These are phyloP conservation scores for Hystrix cristata DNA, from an alignment of 2,113 vertebrate genomes.

Conservation along the genomic window DNA sequence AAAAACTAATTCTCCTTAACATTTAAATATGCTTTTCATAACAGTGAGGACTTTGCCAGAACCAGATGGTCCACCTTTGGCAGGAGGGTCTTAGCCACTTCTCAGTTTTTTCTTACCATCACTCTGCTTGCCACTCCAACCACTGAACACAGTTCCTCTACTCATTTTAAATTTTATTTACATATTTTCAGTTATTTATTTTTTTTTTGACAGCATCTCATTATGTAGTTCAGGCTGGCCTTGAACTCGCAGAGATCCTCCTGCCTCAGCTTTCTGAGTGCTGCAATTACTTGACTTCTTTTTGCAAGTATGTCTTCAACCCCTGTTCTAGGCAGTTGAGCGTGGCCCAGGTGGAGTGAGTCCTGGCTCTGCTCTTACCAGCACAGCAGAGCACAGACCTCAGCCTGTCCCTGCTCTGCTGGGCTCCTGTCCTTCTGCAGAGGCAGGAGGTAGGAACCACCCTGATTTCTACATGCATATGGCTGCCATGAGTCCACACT, in stretches of 20 bases:
- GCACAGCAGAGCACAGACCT: not conserved
- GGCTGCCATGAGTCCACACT: not conserved
- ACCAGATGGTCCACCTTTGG: slow-evolving; percentile 62
- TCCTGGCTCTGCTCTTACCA: not conserved
- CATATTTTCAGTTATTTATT: not conserved
- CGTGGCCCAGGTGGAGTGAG: accelerated
- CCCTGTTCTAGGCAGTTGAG: not conserved
- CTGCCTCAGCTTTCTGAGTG: not conserved
- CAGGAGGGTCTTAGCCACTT: slow-evolving; percentile 17
- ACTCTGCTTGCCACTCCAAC: not conserved
- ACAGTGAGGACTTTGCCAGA: slow-evolving; percentile 72
- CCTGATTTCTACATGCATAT: not conserved
- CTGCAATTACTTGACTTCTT: not conserved
- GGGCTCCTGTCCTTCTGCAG: not conserved
- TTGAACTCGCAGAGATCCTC: not conserved
- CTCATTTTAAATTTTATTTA: not conserved
- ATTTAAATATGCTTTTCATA: slow-evolving; percentile 78
- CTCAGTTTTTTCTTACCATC: not conserved
- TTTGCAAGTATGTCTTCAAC: not conserved
- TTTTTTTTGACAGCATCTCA: not conserved
- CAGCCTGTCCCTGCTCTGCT: not conserved
- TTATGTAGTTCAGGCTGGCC: not conserved
- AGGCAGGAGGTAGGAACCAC: not conserved
- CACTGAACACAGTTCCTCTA: not conserved
- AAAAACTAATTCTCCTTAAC: slow-evolving; percentile 70